phyloP scores from a whole-genome alignment of 2,888 invertebrate species.

The Eupithecia subumbrata region DNA sequence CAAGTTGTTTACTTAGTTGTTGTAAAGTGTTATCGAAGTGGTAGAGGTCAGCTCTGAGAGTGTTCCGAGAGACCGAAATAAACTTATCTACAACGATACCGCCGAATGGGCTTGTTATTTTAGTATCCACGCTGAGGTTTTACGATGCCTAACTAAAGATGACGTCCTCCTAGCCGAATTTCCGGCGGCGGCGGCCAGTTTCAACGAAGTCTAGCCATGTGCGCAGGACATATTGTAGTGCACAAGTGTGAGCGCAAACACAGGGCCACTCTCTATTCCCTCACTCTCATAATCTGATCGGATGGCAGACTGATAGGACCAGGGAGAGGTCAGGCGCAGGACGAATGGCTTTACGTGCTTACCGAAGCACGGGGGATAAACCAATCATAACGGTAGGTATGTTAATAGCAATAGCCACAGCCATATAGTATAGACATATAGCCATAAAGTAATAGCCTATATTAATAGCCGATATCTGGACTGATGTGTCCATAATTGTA shows the following conservation, averaged over 20 bases:
- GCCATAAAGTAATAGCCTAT: too few species aligned
- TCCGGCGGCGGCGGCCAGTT: background rate
- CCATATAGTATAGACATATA: too few species aligned
- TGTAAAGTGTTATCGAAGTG: background rate
- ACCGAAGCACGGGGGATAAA: background rate
- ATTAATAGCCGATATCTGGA: background rate
- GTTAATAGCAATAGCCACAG: too few species aligned
- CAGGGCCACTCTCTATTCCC: background rate
- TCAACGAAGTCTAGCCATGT: background rate
- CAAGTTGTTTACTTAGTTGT: conserved; percentile 4
- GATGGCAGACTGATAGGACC: background rate
- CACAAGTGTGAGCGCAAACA: background rate
- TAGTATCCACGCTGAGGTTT: background rate
- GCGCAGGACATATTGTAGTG: background rate
- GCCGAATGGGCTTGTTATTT: background rate
- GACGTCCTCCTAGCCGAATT: background rate
- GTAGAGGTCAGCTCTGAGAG: background rate
- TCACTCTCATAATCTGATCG: background rate
- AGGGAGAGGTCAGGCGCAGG: background rate
- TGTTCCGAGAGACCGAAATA: background rate
- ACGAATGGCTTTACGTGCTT: background rate
- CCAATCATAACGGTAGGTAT: background rate
- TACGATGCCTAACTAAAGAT: background rate
- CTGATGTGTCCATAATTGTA: background rate
- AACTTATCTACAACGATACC: background rate